phyloP scores from a whole-genome alignment of 2,113 vertebrate genomes.

The Vidua macroura region DNA sequence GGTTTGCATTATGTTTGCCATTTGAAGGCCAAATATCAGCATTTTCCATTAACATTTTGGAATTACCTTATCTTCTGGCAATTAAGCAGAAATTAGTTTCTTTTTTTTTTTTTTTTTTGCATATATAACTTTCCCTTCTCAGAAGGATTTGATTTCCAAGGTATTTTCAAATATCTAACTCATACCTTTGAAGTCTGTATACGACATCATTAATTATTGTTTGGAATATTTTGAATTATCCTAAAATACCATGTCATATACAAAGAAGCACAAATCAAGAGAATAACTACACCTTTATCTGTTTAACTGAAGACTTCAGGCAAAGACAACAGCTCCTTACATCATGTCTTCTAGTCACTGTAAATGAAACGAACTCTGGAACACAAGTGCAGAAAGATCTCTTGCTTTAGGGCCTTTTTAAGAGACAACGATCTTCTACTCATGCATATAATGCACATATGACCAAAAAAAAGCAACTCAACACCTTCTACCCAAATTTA shows the following conservation, averaged over 20 bases:
- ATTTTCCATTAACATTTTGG: not conserved
- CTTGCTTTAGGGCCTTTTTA: not conserved
- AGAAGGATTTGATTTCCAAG: not conserved
- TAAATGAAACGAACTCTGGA: not conserved
- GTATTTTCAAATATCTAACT: not conserved
- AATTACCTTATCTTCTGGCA: not conserved
- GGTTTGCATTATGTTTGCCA: not conserved
- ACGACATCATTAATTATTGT: not conserved
- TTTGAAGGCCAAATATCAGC: constrained; percentile 7
- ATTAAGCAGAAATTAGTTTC: not conserved
- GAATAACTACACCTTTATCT: not conserved
- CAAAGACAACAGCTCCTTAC: not conserved
- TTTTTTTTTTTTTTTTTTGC: not conserved
- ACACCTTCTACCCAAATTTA: not conserved
- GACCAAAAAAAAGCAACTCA: not conserved
- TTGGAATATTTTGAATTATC: not conserved
- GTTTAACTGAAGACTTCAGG: not conserved
- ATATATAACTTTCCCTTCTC: not conserved
- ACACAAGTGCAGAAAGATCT: not conserved
- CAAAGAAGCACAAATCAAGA: not conserved
- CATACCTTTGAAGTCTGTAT: not conserved
- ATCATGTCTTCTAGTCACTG: not conserved
- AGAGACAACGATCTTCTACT: not conserved
- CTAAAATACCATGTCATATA: not conserved
- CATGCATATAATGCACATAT: accelerated